phyloP scores from a whole-genome alignment of 2,888 invertebrate genomes.

The Mesodorylaimus sp. region DNA sequence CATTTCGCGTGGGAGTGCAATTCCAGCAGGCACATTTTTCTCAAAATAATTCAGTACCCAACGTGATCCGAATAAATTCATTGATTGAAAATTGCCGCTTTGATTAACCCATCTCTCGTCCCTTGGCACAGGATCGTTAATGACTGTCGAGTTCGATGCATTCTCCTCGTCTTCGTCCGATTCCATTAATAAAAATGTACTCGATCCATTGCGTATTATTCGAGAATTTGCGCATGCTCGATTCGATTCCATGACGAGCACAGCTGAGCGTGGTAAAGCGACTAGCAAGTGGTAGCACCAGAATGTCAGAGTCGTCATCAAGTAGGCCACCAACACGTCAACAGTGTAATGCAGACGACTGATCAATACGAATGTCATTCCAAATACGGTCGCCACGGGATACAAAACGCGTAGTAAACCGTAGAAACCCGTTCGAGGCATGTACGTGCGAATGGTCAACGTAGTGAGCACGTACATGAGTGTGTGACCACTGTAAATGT shows the following conservation, averaged over 20 bases:
- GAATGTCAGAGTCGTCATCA: neutral
- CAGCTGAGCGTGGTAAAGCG: too few species aligned
- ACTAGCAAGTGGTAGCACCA: neutral
- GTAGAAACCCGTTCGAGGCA: too few species aligned
- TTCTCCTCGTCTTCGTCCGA: too few species aligned
- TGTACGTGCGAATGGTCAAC: neutral
- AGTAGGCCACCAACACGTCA: neutral
- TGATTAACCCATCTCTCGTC: too few species aligned
- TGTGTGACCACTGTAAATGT: neutral
- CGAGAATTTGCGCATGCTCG: too few species aligned
- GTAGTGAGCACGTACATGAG: neutral
- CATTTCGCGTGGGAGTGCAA: conserved; percentile 1
- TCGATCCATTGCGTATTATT: too few species aligned
- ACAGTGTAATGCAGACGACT: neutral
- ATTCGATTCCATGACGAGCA: too few species aligned
- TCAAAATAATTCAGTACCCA: conserved; percentile 5
- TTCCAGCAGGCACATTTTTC: conserved; percentile 6
- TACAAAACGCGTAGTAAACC: neutral
- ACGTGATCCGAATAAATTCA: too few species aligned
- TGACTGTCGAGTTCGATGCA: too few species aligned
- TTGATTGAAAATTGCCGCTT: too few species aligned
- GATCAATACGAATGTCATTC: neutral
- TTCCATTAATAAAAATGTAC: too few species aligned
- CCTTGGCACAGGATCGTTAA: too few species aligned
- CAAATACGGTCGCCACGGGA: neutral